Base-by-base conservation (phyloP, 1,140 invertebrate species). In the Polypedilum pembai region DNA sequence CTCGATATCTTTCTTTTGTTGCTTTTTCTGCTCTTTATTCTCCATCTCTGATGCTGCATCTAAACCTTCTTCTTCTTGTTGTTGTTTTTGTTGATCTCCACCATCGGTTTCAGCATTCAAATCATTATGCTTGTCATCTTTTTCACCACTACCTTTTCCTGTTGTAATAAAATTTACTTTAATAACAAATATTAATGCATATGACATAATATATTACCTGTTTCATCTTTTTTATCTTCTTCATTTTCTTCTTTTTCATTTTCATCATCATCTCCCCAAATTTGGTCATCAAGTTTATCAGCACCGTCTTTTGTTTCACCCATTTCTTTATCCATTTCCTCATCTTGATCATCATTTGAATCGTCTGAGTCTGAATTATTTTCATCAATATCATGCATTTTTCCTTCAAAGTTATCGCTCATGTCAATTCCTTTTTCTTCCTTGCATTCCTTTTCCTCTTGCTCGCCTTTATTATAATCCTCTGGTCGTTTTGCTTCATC, bases 291-390 rank as follows among this genome's bases (percentile, higher is more conserved):
- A 12, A 91, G 85, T 82, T 91, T 91, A 73, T 97, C 93, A 40
- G 89, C 89, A 8, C 87, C 90, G 76, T 92, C 88, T 78, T 92
- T 93, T 7, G 92, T 92, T 75, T 98, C 93, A n/a, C 94, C 95
- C 94, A 98, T 97, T 85, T 98, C 89, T 81, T 97, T 96, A 75
- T 98, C 95, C 0, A 90, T 83, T 77, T 97, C 90, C 12, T 92
- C 87, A 72, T 92, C 87, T 1, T 91, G 86, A 74, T 89, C 85
- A n/a, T 88, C 86, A 76, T 88, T 86, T 1, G 88, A 83, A 66
- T 90, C 84, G 74, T 91, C 87, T 12, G 88, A 87, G 41, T 91
- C 85, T 10, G 86, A 82, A 17, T 82, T 83, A 74, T 84, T 83
- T 73, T 89, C 85, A 17, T 95, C 92, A 18, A 93, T 81, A 83